Evolutionary conservation across 2,113 vertebrate genomes (phyloP).

Genomic region (Stigmatopora argus): DNA sequence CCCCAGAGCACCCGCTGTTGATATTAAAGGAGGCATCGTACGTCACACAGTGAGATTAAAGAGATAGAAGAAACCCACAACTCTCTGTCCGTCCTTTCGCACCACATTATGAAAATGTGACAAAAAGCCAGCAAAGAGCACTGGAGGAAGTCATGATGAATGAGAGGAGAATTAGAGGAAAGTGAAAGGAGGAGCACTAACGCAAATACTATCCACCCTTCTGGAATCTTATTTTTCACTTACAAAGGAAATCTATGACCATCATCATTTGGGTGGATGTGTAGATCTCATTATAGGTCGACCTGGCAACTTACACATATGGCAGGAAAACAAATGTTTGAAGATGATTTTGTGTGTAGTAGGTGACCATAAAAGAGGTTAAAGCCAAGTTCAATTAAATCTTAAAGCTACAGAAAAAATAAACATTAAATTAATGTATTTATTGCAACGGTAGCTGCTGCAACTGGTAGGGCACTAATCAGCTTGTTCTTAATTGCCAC

Average conservation of each 20-base stretch:
- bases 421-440: not conserved
- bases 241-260: conserved; percentile 35
- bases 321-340: conserved; percentile 48
- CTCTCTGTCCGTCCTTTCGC: conserved; percentile 41
- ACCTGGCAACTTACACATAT: conserved; percentile 48
- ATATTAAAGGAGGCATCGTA: conserved; percentile 46
- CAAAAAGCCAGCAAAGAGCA: conserved; percentile 33
- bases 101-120: conserved; percentile 41
- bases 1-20: conserved; percentile 36
- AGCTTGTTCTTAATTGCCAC: not conserved
- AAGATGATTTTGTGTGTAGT: conserved; percentile 20
- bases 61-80: conserved; percentile 30
- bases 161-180: conserved; percentile 22
- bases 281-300: conserved; percentile 40
- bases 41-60: conserved; percentile 37
- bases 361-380: conserved; percentile 19
- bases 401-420: not conserved
- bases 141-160: conserved; percentile 28
- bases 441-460: not conserved
- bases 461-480: not conserved
- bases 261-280: conserved; percentile 60
- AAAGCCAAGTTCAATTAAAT: not conserved
- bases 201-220: conserved; percentile 34
- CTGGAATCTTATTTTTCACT: conserved; percentile 17
- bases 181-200: conserved; percentile 32